These are phyloP conservation scores for Phengaris alcon DNA, from an alignment of 2,888 invertebrate species.

Conservation along the genomic window DNA sequence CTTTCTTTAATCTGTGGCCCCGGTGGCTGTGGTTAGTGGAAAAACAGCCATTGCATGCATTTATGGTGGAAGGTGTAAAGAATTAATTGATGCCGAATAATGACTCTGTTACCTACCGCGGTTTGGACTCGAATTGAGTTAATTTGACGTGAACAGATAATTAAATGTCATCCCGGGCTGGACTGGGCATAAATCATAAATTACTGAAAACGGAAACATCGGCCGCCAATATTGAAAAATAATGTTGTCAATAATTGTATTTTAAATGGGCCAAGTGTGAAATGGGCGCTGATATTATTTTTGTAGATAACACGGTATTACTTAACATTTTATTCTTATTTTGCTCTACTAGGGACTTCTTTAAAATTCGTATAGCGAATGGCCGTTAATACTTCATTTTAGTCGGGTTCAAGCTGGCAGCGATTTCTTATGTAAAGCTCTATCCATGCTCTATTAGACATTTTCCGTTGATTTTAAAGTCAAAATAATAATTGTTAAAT, in stretches of 20 bases:
- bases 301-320: too few relatives aligned
- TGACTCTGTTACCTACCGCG: slow-evolving; percentile 38
- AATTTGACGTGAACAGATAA: slow-evolving; percentile 32
- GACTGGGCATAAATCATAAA: slow-evolving; percentile 27
- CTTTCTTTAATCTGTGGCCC: too few relatives aligned
- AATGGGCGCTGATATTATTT: background rate
- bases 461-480: too few relatives aligned
- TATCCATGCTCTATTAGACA: too few relatives aligned
- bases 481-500: too few relatives aligned
- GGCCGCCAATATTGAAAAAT: slow-evolving; percentile 4
- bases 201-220: background rate
- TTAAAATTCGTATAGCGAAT: too few relatives aligned
- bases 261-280: background rate
- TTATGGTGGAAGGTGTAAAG: background rate
- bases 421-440: too few relatives aligned
- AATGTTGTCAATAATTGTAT: background rate
- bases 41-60: background rate
- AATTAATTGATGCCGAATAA: slow-evolving; percentile 45
- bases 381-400: too few relatives aligned
- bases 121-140: slow-evolving; percentile 34
- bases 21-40: too few relatives aligned
- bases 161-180: slow-evolving; percentile 30
- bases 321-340: too few relatives aligned
- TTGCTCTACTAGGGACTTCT: too few relatives aligned
- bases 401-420: too few relatives aligned